A percentile compares a stretch with the other conserved stretches of the same genome.
phyloP scores from a whole-genome alignment of 1,140 invertebrate genomes.

The Carposina sasakii region DNA sequence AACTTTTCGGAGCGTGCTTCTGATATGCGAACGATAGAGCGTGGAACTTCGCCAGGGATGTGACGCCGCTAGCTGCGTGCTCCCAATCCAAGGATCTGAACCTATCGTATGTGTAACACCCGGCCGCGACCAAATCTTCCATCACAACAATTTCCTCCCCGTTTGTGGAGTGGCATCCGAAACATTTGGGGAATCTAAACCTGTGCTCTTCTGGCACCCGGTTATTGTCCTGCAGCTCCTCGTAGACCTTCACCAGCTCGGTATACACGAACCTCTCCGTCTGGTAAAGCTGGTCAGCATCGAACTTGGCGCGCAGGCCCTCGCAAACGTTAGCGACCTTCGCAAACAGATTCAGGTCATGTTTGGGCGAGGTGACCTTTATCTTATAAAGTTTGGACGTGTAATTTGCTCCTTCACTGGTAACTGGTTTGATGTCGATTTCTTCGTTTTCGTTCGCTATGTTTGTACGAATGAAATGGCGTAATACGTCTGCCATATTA shows the following conservation, averaged over 20 bases:
- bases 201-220: conserved; percentile 19
- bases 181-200: conserved; percentile 28
- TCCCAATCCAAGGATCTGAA: conserved; percentile 40
- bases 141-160: conserved; percentile 39
- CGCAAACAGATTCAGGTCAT: conserved; percentile 28
- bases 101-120: conserved; percentile 36
- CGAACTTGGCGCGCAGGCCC: conserved; percentile 8
- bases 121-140: conserved; percentile 34
- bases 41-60: conserved; percentile 43
- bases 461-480: too few relatives aligned
- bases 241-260: conserved; percentile 14
- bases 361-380: conserved; percentile 10
- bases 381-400: conserved; percentile 24
- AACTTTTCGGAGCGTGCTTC: conserved; percentile 28
- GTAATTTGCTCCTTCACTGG: conserved; percentile 30
- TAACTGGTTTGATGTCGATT: conserved; percentile 9
- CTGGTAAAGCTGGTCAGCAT: conserved; percentile 10
- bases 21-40: conserved; percentile 37
- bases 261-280: conserved; percentile 30
- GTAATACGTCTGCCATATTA: too few relatives aligned
- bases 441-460: conserved; percentile 14
- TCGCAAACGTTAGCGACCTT: conserved; percentile 30
- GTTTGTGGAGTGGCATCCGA: conserved; percentile 24
- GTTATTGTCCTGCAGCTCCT: conserved; percentile 18
- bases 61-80: conserved; percentile 31